Conservation (phyloP, 2,113 vertebrate species). For the Apodemus speciosus region DNA sequence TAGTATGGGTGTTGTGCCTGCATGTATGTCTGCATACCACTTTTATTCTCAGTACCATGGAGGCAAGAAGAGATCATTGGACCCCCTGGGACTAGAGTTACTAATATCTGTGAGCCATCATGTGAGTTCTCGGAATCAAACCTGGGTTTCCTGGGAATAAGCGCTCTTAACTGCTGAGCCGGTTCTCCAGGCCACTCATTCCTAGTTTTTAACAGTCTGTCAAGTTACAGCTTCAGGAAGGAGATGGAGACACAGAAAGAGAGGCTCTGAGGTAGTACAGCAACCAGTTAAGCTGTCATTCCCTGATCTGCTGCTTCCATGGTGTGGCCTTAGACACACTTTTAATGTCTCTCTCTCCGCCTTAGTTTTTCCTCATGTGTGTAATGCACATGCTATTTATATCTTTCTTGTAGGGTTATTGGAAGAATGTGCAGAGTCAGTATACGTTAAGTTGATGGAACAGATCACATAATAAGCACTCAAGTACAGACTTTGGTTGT, state of each 20-base stretch:
- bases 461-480: not conserved
- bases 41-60: not conserved
- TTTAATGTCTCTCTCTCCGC: not conserved
- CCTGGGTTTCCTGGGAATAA: not conserved
- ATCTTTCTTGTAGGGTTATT: not conserved
- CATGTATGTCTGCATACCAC: not conserved
- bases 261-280: too few species aligned
- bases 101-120: not conserved
- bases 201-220: not conserved
- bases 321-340: not conserved
- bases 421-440: not conserved
- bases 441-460: not conserved
- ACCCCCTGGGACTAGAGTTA: not conserved
- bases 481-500: not conserved
- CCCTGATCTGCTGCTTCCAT: rapidly evolving
- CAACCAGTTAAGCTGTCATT: not conserved
- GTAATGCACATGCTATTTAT: not conserved
- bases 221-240: not conserved
- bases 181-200: not conserved
- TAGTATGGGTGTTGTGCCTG: not conserved
- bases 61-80: not conserved
- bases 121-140: not conserved
- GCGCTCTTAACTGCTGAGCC: not conserved
- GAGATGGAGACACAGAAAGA: not conserved
- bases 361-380: not conserved